Conservation (phyloP, 2,113 vertebrate species). For the Anguilla japonica region DNA sequence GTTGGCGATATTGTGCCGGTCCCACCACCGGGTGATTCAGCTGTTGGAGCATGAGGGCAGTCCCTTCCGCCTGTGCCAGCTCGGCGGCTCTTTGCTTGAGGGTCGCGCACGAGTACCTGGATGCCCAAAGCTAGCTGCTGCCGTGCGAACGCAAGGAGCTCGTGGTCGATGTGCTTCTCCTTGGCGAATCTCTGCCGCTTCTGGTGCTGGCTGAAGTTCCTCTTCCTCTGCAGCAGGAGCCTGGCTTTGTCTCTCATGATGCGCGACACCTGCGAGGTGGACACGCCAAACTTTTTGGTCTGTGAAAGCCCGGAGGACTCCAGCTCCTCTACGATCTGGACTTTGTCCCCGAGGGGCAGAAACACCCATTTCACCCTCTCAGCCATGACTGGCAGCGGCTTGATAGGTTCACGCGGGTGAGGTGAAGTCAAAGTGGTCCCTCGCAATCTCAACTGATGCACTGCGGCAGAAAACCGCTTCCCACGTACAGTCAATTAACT, state of each 20-base stretch:
- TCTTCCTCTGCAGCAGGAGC: background rate
- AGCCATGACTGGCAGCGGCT: background rate
- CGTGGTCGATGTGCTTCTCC: background rate
- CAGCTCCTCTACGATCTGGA: background rate
- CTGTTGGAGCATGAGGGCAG: background rate
- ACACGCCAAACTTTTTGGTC: background rate
- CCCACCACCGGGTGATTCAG: background rate
- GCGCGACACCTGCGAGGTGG: background rate
- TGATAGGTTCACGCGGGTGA: too few species aligned
- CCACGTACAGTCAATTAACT: background rate
- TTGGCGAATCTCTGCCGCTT: background rate
- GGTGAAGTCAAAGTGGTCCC: background rate
- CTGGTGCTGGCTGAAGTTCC: background rate
- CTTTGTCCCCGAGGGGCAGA: background rate
- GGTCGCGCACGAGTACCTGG: background rate
- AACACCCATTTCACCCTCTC: background rate
- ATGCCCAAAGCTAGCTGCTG: background rate
- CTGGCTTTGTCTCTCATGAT: background rate
- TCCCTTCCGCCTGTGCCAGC: background rate
- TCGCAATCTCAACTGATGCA: background rate
- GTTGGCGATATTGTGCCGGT: background rate
- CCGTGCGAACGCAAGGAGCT: background rate
- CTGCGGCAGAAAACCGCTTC: background rate
- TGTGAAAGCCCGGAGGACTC: background rate
- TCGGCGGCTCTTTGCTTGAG: background rate